These are phyloP conservation scores for Nesoenas mayeri DNA, from an alignment of 2,113 vertebrate genomes.

Conservation along the genomic window DNA sequence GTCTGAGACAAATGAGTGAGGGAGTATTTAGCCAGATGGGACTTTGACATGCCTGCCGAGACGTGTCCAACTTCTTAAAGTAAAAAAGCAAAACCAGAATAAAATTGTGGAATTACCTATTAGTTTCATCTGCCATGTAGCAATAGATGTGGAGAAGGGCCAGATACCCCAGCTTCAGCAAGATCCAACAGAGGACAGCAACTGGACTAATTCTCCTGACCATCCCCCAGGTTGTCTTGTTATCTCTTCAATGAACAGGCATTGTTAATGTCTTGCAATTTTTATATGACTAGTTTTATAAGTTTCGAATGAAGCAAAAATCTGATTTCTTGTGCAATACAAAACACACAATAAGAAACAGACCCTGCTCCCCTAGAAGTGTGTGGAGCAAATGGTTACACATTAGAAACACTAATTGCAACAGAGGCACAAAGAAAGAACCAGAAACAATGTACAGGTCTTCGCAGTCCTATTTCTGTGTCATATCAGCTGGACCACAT, in stretches of 20 bases:
- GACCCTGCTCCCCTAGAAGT: not conserved
- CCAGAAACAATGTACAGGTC: not conserved
- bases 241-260: not conserved
- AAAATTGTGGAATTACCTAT: not conserved
- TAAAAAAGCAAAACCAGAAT: not conserved
- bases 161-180: not conserved
- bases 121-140: not conserved
- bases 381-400: not conserved
- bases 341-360: not conserved
- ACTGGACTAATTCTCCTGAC: not conserved
- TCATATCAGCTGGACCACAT: not conserved
- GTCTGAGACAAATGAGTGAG: not conserved
- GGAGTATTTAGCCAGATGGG: not conserved
- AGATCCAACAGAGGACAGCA: not conserved
- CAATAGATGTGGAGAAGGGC: rapidly evolving
- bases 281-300: not conserved
- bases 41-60: not conserved
- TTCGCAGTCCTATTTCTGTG: not conserved
- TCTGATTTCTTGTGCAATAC: not conserved
- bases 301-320: not conserved
- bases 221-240: not conserved
- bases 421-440: not conserved
- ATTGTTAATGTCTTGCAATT: not conserved
- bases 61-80: not conserved
- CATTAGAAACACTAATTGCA: not conserved